These are phyloP conservation scores for Troides oblongomaculatus DNA, from an alignment of 2,888 invertebrate species.

Conservation along the genomic window DNA sequence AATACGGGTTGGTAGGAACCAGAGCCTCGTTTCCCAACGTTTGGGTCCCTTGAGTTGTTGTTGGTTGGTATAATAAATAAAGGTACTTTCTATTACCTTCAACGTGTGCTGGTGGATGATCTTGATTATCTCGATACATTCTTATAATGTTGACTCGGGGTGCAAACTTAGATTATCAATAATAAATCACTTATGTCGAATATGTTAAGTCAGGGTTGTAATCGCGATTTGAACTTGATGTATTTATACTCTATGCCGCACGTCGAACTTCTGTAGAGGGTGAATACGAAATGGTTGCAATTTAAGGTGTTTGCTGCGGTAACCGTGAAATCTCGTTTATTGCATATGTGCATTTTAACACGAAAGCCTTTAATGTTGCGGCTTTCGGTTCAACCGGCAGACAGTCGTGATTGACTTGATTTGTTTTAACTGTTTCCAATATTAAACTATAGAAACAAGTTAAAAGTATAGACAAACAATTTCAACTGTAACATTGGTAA, in stretches of 20 bases:
- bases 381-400: neutral
- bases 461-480: too few species aligned
- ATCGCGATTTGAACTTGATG: too few species aligned
- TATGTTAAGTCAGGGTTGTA: neutral
- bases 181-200: neutral
- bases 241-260: neutral
- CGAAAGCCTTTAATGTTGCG: constrained; percentile 20
- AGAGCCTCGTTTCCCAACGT: too few species aligned
- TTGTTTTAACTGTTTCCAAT: too few species aligned
- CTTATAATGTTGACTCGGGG: neutral
- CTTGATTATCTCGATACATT: constrained; percentile 23
- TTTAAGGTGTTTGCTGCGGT: constrained; percentile 26
- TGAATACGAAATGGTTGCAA: constrained; percentile 26
- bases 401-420: too few species aligned
- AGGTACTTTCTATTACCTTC: constrained; percentile 16
- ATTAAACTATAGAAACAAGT: too few species aligned
- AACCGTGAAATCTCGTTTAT: constrained; percentile 26
- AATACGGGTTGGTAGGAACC: too few species aligned
- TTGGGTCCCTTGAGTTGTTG: too few species aligned
- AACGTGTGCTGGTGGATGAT: constrained; percentile 30
- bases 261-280: constrained; percentile 28
- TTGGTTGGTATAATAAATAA: neutral
- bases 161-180: neutral
- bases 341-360: constrained; percentile 27
- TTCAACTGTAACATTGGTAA: too few species aligned